Evolutionary conservation across 2,113 vertebrate genomes (phyloP).

Genomic region (Athene cunicularia): DNA sequence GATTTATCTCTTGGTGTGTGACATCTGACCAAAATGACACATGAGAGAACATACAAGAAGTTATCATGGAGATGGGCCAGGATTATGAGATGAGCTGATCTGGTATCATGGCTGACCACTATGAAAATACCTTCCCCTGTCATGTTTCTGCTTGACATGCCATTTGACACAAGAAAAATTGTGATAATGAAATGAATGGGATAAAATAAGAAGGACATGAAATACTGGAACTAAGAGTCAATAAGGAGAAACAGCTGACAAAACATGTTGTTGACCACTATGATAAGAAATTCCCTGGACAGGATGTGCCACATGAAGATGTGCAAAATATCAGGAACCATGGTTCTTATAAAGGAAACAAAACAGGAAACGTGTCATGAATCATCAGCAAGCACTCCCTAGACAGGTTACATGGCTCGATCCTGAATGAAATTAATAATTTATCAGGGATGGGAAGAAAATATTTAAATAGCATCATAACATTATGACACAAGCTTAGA

Average conservation of each 20-base stretch:
- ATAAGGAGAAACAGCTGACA: constrained; percentile 29
- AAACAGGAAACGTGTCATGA: constrained; percentile 75
- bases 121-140: not conserved
- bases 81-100: not conserved
- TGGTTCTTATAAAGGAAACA: constrained; percentile 61
- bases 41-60: not conserved
- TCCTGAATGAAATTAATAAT: constrained; percentile 3
- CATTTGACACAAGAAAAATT: not conserved
- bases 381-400: constrained; percentile 53
- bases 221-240: not conserved
- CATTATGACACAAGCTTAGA: not conserved
- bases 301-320: constrained; percentile 53
- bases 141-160: not conserved
- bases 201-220: not conserved
- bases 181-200: not conserved
- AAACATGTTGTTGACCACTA: constrained; percentile 26
- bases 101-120: not conserved
- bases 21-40: not conserved
- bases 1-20: not conserved
- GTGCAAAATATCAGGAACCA: constrained; percentile 64
- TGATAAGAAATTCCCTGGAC: constrained; percentile 37
- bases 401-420: not conserved
- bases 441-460: not conserved
- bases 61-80: not conserved
- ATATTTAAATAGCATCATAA: not conserved